Percentiles rank a stretch among this genome's conserved stretches.
Evolutionary conservation across 2,113 vertebrate species (phyloP).

Genomic region (Pholis gunnellus): DNA sequence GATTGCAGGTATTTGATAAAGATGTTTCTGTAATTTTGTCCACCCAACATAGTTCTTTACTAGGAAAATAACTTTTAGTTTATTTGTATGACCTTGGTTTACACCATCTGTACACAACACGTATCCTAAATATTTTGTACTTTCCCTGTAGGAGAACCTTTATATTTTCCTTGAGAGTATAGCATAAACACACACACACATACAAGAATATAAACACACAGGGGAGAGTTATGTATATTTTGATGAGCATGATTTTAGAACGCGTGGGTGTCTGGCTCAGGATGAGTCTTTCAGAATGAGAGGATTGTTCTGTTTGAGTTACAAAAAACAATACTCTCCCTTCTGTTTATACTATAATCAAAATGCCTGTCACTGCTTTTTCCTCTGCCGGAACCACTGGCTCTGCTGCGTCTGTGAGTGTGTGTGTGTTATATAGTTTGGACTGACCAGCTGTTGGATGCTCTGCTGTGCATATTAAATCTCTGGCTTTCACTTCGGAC

Average conservation of each 20-base stretch:
- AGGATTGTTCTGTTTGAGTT: constrained; percentile 69
- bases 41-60: background rate
- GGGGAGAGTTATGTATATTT: constrained; percentile 2
- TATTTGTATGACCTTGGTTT: background rate
- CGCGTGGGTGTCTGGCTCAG: constrained; percentile 55
- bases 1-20: background rate
- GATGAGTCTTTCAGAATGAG: constrained; percentile 52
- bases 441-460: constrained; percentile 72
- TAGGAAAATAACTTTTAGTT: background rate
- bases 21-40: constrained; percentile 14
- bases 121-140: background rate
- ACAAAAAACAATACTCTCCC: constrained; percentile 59
- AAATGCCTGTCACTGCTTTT: constrained; percentile 71
- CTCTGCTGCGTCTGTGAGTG: constrained; percentile 42
- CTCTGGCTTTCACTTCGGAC: constrained; percentile 53
- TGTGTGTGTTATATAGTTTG: constrained; percentile 59
- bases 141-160: background rate
- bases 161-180: constrained; percentile 2
- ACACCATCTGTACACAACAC: background rate
- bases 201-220: background rate
- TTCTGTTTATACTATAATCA: constrained; percentile 75
- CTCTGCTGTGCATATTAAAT: constrained; percentile 68
- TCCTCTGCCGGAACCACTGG: constrained; percentile 67
- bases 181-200: background rate
- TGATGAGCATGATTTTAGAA: constrained; percentile 16